Base-by-base conservation (phyloP, 1,140 invertebrate genomes). In the honey bee (Apis mellifera) region DNA sequence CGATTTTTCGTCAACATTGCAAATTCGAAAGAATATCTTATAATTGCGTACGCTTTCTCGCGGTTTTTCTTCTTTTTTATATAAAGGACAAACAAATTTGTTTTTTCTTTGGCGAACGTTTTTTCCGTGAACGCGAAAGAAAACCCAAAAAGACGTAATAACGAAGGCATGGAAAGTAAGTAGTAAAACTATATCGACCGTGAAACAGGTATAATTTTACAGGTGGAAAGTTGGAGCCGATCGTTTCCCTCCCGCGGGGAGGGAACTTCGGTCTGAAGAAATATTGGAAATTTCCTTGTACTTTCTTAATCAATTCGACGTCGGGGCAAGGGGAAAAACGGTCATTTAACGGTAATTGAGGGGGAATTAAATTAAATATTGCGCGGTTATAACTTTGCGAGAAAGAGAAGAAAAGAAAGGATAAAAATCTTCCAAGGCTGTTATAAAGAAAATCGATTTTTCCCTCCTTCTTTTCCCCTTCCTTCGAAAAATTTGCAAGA, bases 181-280 rank as follows among this genome's bases (percentile, higher is more conserved):
- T 11, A 19, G 62, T 50, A 42, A 19, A 7, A 62, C 17, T 21
- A 23, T 21, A 19, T 7, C 15, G 11, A 54, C 19, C 13, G 8
- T 8, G 2, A 50, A 12, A 52, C n/a, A 11, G 57, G 66, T 78
- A 71, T 71, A 78, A 78, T 78, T 78, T 78, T 50, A 4, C 42
- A 8, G 9, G 26, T 21, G 32, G 32, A 60, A 62, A 54, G 48
- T 52, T 71, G 12, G 3, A 9, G 4, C 17, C 17, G 21, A 1
- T 62, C 32, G 64, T 79, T 79, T 65, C 23, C 48, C 8, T 9
- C 52, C 0, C 12, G 3, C 2, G 15, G 23, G 8, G 11, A 21
- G 23, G 8, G 11, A 21, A 69, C 26, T n/a, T 23, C 69, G 15
- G 60, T 9, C 12, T 1, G 26, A 21, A 21, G 60, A 23, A n/a